Conservation (phyloP, 2,888 invertebrate genomes). For the Sturmia bella region DNA sequence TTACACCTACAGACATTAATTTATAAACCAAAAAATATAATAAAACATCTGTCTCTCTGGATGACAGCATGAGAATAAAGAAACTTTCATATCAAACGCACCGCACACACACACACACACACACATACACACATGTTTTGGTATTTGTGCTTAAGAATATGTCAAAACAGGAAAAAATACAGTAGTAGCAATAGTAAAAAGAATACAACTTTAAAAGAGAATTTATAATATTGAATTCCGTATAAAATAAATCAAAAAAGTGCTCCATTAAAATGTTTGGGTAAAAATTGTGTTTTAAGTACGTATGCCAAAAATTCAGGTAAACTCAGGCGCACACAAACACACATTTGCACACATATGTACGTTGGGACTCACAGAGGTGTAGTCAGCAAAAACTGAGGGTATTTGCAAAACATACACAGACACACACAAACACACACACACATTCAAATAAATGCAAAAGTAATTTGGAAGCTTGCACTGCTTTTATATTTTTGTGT, state of each 20-base stretch:
- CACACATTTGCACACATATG: too few relatives aligned
- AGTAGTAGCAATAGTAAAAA: conserved; percentile 54
- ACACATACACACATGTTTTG: not conserved
- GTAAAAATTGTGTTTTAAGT: conserved; percentile 30
- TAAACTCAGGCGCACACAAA: conserved; percentile 8
- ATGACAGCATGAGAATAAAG: conserved; percentile 66
- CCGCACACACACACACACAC: not conserved
- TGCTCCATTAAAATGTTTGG: conserved; percentile 67
- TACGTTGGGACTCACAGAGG: not conserved
- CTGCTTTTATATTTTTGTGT: not conserved
- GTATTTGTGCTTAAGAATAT: conserved; percentile 7
- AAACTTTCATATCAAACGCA: conserved; percentile 12
- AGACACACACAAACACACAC: not conserved
- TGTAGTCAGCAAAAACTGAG: not conserved
- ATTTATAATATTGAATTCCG: conserved; percentile 75
- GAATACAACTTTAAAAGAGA: conserved; percentile 40
- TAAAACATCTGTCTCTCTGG: conserved; percentile 67
- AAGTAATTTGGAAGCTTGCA: conserved; percentile 47
- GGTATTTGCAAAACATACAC: not conserved
- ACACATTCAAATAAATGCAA: conserved; percentile 32
- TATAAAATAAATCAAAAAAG: conserved; percentile 74
- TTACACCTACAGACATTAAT: conserved; percentile 41
- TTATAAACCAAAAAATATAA: conserved; percentile 58
- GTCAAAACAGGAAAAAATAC: conserved; percentile 55
- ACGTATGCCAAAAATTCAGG: conserved; percentile 50